Base-by-base conservation (phyloP, 2,888 invertebrate genomes). In the Conchocele bisecta region DNA sequence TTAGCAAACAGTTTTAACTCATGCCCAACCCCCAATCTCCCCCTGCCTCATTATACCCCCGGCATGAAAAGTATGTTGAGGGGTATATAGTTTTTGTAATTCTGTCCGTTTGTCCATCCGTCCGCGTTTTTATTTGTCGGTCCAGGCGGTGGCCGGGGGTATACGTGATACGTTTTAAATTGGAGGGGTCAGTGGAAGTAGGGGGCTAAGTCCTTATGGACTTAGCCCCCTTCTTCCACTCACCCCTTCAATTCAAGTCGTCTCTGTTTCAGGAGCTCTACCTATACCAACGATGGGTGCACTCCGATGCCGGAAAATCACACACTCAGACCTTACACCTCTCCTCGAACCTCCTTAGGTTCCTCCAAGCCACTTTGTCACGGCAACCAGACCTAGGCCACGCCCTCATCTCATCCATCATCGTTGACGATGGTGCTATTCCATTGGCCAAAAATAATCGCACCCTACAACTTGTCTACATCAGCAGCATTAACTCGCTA, bases 201-300 rank as follows among this genome's bases (percentile, higher is more conserved):
- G n/a, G n/a, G n/a, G n/a, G n/a, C n/a, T n/a, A n/a, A n/a, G n/a
- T n/a, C n/a, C n/a, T n/a, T n/a, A n/a, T n/a, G n/a, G n/a, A n/a
- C n/a, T n/a, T n/a, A n/a, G n/a, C n/a, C n/a, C n/a, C n/a, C n/a
- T n/a, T n/a, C n/a, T n/a, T n/a, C n/a, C n/a, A n/a, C n/a, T n/a
- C n/a, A n/a, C n/a, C n/a, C n/a, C n/a, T n/a, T n/a, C n/a, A n/a
- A n/a, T n/a, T n/a, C n/a, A n/a, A n/a, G n/a, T n/a, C n/a, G n/a
- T n/a, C n/a, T 64, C 39, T 22, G 57, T 78, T 70, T 28, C 80
- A 89, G 89, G 88, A 88, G 37, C 73, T 89, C 59, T 89, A 86
- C 61, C 70, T 72, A 5, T 87, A 77, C 63, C 78, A 81, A 37
- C 65, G 58, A 64, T 79, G 79, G 73, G 48, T 68, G 15, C 69